Base-by-base conservation (phyloP, 2,888 invertebrate species). In the Amorpha juglandis region DNA sequence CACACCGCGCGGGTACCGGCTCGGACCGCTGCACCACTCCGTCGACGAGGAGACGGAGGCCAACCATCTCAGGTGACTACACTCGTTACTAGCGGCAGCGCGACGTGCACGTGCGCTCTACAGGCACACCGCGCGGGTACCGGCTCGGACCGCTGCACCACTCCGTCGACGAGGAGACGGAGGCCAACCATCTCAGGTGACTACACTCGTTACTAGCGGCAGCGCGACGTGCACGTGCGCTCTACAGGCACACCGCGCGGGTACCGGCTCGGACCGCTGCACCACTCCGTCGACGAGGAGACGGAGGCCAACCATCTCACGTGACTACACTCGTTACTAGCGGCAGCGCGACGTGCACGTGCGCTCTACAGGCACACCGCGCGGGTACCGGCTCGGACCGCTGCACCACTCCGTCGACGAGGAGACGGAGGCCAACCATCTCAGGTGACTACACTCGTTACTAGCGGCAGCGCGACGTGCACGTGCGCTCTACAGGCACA, bases 1-100 rank as follows among this genome's bases (percentile, higher is more conserved):
- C 47, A 98, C 98, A 21, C 96, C 97, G 63, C 94, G 98, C 69
- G 98, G 98, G 0, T 96, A 97, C 82, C 95, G 99, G 67, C 95
- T 99, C 70, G 97, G 98, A 33, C 99, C 99, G 8, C 94, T 98
- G 66, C 96, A 97, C 82, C 96, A 97, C 70, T 96, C 97, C 0
- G 97, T 99, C 1, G 99, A 99, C 81, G 99, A 99, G 92, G 99
- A 99, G 91, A 97, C 98, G 0, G 99, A 99, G 92, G 97, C 97
- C 67, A 96, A 97, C 78, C 97, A 99, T 72, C 95, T 99, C 68
- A 97, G 97, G 93, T 92, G 27, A 27, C 6, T 50, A 50, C 19
- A 48, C n/a, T n/a, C 48, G 12, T 6, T 11, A 11, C 99, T 0
- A 98, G 99, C 48, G 99, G 99, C 99, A 99, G 89, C 95, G 98